Conservation (phyloP, 2,797 vertebrate species). For the Rallus crepitans region DNA sequence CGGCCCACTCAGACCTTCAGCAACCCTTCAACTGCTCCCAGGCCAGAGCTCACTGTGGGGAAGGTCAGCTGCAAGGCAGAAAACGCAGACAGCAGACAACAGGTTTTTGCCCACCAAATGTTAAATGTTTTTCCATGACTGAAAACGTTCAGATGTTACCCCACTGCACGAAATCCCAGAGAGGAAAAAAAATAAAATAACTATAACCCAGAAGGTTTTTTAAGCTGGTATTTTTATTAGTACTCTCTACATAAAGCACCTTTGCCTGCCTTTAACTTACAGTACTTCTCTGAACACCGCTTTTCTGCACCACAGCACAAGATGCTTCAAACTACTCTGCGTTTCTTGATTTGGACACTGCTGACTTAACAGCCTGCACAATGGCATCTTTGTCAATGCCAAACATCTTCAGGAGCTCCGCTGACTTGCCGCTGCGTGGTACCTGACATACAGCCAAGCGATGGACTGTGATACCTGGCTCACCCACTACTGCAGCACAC, state of each 20-base stretch:
- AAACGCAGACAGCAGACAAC: background rate
- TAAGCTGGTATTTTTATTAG: conserved; percentile 74
- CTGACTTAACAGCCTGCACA: conserved; percentile 79
- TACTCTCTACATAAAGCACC: conserved; percentile 68
- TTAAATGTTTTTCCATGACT: background rate
- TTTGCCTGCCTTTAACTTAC: conserved; percentile 45
- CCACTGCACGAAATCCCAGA: background rate
- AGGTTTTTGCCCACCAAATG: background rate
- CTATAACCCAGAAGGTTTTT: background rate
- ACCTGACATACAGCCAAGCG: conserved; percentile 84
- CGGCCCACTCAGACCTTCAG: background rate
- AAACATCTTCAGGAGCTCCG: conserved; percentile 86
- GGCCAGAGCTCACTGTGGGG: background rate
- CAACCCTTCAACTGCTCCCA: accelerated
- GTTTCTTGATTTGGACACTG: conserved; percentile 77
- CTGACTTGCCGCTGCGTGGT: conserved; percentile 85
- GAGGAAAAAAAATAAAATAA: background rate
- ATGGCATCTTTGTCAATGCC: conserved; percentile 88
- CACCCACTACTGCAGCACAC: conserved; percentile 76
- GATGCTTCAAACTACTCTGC: conserved; percentile 42
- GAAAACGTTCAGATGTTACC: background rate
- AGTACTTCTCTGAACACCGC: conserved; percentile 5
- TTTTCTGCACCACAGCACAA: background rate
- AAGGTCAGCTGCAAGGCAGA: background rate
- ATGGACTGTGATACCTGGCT: conserved; percentile 78